These are phyloP conservation scores for Zaprionus capensis DNA, from an alignment of 1,140 invertebrate genomes.

Conservation along the genomic window DNA sequence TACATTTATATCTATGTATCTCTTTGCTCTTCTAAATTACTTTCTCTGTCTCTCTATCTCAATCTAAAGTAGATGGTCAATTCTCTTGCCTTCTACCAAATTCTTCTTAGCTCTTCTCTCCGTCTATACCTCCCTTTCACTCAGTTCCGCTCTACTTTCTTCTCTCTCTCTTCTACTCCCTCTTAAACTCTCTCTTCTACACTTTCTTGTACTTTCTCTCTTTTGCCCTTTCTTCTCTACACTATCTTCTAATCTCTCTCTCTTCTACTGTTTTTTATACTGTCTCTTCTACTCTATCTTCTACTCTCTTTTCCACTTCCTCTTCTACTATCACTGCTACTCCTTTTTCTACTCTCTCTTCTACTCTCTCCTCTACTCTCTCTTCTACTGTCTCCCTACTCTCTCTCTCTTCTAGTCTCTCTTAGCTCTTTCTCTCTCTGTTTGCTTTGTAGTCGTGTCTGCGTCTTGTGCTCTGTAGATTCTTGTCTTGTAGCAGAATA, in stretches of 20 bases:
- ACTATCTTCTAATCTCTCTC: not conserved
- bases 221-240: not conserved
- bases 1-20: too few relatives aligned
- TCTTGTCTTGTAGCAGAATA: conserved; percentile 7
- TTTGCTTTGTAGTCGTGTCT: conserved; percentile 3
- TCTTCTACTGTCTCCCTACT: conserved; percentile 35
- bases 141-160: conserved; percentile 14
- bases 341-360: conserved; percentile 20
- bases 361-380: conserved; percentile 11
- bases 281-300: not conserved
- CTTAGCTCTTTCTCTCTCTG: not conserved
- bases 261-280: not conserved
- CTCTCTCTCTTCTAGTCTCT: not conserved
- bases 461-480: conserved; percentile 9
- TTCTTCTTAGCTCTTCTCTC: not conserved
- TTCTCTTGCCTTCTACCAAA: not conserved
- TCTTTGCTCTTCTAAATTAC: too few relatives aligned
- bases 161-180: not conserved
- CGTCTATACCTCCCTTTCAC: not conserved
- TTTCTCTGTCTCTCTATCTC: not conserved
- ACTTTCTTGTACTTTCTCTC: conserved; percentile 3
- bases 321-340: conserved; percentile 11
- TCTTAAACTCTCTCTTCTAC: not conserved
- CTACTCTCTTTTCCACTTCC: not conserved
- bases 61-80: not conserved